A percentile compares a stretch with the other conserved stretches of the same genome.
phyloP scores from a whole-genome alignment of 2,888 invertebrate genomes.

The Nemotelus nigrinus region DNA sequence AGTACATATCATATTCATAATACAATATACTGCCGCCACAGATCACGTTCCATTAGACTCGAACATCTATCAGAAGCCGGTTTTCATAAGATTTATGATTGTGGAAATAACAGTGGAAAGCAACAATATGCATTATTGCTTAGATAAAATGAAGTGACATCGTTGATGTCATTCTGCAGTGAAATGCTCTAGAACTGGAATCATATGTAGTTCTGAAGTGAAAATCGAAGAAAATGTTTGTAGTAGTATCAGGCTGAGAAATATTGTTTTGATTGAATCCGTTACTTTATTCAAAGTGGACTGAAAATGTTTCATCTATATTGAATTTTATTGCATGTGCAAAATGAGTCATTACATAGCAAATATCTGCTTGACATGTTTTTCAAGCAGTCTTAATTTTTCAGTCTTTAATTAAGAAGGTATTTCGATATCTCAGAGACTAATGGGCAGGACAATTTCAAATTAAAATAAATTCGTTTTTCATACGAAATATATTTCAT shows the following conservation, averaged over 20 bases:
- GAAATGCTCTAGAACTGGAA: background rate
- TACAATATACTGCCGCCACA: conserved; percentile 1
- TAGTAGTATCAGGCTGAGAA: background rate
- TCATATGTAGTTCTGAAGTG: background rate
- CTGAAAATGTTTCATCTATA: too few species aligned
- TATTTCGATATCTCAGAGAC: too few species aligned
- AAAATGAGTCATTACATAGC: too few species aligned
- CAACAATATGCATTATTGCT: conserved; percentile 5
- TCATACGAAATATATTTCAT: too few species aligned
- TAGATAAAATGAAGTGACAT: conserved; percentile 14
- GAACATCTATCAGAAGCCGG: conserved; percentile 28
- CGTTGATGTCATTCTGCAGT: conserved; percentile 11
- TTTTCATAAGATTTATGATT: conserved; percentile 28
- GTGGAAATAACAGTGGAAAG: background rate
- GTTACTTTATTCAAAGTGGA: too few species aligned
- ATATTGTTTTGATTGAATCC: too few species aligned
- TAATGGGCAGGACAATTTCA: too few species aligned
- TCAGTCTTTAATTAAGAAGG: too few species aligned
- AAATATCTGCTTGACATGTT: too few species aligned
- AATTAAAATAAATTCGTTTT: too few species aligned
- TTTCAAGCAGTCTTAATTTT: too few species aligned
- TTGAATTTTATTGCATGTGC: too few species aligned
- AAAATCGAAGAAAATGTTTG: background rate
- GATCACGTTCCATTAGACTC: conserved; percentile 18
- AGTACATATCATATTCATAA: conserved; percentile 35